A percentile compares a stretch with the other conserved stretches of the same genome.
phyloP scores from a whole-genome alignment of 2,113 vertebrate genomes.

The Catharus minimus region DNA sequence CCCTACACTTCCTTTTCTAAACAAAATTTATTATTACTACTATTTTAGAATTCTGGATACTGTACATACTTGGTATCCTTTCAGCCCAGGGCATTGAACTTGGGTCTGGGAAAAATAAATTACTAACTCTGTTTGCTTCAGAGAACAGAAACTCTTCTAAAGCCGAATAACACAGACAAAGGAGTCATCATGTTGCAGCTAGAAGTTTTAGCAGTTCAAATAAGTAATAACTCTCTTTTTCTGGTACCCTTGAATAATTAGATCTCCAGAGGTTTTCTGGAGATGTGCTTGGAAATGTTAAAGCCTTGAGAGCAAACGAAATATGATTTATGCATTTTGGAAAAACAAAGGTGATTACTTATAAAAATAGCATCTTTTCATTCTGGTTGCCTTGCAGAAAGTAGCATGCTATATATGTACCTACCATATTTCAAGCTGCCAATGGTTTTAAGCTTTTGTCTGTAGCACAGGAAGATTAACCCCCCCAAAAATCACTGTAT shows the following conservation, averaged over 20 bases:
- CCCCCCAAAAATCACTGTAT: not conserved
- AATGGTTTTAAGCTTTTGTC: not conserved
- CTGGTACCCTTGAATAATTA: constrained; percentile 42
- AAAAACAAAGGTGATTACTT: constrained; percentile 15
- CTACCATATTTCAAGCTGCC: not conserved
- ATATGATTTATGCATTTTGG: constrained; percentile 8
- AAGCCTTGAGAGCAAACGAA: not conserved
- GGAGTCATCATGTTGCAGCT: constrained; percentile 3
- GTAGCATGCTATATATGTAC: not conserved
- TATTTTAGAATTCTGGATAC: not conserved
- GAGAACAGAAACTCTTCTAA: not conserved
- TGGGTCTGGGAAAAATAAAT: not conserved
- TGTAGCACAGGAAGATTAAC: not conserved
- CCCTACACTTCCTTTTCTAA: not conserved
- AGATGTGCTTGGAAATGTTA: not conserved
- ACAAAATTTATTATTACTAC: not conserved
- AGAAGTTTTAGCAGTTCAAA: constrained; percentile 28
- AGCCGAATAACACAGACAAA: not conserved
- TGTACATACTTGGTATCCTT: not conserved
- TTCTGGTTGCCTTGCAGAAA: not conserved
- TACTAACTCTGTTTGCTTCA: not conserved
- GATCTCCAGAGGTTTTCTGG: constrained; percentile 26
- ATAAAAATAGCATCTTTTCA: not conserved
- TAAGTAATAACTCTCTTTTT: constrained; percentile 23
- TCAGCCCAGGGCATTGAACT: not conserved